phyloP scores from a whole-genome alignment of 2,888 invertebrate species.

The Thecophora atra region DNA sequence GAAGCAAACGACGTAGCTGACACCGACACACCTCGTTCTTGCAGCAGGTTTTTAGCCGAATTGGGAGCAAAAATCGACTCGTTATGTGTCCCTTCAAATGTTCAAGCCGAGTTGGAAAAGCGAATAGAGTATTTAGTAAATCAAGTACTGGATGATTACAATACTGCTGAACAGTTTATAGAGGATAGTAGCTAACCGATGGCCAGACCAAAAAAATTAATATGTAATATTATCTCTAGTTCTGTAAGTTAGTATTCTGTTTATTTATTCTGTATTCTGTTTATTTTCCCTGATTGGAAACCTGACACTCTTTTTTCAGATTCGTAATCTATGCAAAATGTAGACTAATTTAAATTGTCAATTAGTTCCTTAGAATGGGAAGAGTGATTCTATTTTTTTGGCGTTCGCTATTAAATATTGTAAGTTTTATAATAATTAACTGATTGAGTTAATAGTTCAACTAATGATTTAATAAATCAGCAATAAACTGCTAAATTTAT shows the following conservation, averaged over 20 bases:
- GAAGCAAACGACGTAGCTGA: neutral
- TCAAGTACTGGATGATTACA: conserved; percentile 10
- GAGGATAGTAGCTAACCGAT: neutral
- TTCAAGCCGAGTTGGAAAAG: conserved; percentile 16
- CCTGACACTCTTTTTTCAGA: conserved; percentile 14
- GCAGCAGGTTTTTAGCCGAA: conserved; percentile 11
- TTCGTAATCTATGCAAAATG: too few species aligned
- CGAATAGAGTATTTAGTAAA: conserved; percentile 9
- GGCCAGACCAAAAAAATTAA: neutral
- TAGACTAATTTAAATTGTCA: too few species aligned
- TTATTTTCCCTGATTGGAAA: neutral
- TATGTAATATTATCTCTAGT: too few species aligned
- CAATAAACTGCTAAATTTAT: too few species aligned
- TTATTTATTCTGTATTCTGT: neutral
- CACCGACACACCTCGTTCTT: neutral
- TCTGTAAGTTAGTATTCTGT: too few species aligned
- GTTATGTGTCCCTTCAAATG: neutral
- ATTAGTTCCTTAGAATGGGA: too few species aligned
- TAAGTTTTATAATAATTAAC: too few species aligned
- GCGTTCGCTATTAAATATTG: too few species aligned
- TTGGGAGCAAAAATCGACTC: conserved; percentile 23
- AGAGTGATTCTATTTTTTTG: too few species aligned
- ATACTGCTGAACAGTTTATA: neutral
- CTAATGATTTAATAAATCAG: too few species aligned
- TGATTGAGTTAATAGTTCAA: too few species aligned